Evolutionary conservation across 1,140 invertebrate genomes (phyloP), one percentile per base, ranked within the genome.

Genomic region (Phymorhynchus buccinoides): DNA sequence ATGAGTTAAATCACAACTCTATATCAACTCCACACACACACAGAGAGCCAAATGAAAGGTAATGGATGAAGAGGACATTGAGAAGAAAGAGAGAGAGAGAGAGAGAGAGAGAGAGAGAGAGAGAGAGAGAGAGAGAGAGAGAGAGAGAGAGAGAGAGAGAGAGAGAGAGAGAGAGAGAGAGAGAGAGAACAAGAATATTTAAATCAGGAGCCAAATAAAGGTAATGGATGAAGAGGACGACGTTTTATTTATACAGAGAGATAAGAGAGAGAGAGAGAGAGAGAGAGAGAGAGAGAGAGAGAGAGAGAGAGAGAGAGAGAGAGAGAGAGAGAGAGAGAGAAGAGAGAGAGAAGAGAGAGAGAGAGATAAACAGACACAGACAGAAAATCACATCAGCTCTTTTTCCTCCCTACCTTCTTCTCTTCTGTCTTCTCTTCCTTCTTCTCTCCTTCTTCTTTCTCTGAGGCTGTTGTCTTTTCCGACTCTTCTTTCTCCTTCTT

Each of bases 401-500:
- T 12, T 52, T 35, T 71, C 68, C 80, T 66, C 81, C 81, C 14
- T 86, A 88, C 88, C 87, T 89, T 89, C 52, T 89, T 89, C 30
- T 95, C 93, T 90, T 94, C 94, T 71, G 87, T 87, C 73, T 87
- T 84, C 93, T 86, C 84, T 66, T 86, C 83, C 42, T 83, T 86
- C 27, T 88, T 79, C 62, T 85, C 87, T 73, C 81, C 82, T 14
- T 87, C 81, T 42, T 79, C 81, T 30, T 83, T 85, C 52, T 86
- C 82, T 42, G 87, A 85, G 66, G 86, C 79, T 94, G 92, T 88
- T 93, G 94, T 84, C 83, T 87, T 86, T n/a, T 84, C 84, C 79
- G 84, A 85, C 32, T 85, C 83, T n/a, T 88, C 88, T 80, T 85
- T 87, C 42, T 90, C 88, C 68, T 89, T 88, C 82, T 84, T 90